Base-by-base conservation (phyloP, 2,888 invertebrate genomes). In the Atrina japonica region DNA sequence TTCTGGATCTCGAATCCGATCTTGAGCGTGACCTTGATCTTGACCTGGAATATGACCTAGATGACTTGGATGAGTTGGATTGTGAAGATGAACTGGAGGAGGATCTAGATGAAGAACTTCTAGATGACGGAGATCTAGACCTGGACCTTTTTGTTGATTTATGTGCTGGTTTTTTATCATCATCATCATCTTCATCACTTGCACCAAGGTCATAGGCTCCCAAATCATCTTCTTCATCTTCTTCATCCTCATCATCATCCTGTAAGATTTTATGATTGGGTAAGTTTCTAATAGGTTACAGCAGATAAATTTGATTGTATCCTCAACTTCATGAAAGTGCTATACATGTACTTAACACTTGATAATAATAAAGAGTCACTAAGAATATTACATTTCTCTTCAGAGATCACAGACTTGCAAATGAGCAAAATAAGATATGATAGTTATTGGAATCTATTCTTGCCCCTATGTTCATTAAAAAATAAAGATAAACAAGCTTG, bases 201-300 rank as follows among this genome's bases (percentile, higher is more conserved):
- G 88, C 91, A 79, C 89, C 91, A 50, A 95, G 91, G 87, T 95
- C 95, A 89, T 95, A 96, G 88, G 95, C 95, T 27, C 95, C 94
- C 56, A 83, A 47, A 69, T 92, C 92, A 41, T 73, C 89, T 74
- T 88, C 90, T 47, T 89, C 90, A 9, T n/a, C n/a, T n/a, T 89
- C 89, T 7, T 93, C 93, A 0, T 93, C 93, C 6, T 86, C 87
- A 5, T 88, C 88, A 11, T 82, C 84, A 1, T n/a, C n/a, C n/a
- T n/a, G n/a, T n/a, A n/a, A n/a, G n/a, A n/a, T n/a, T n/a, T n/a
- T 83, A 79, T n/a, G 16, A 41, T 14, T 41, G 16, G 1, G 14
- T 16, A 41, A 14, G 41, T 41, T 41, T 41, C 11, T 16, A 41
- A n/a, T n/a, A n/a, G n/a, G n/a, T n/a, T n/a, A n/a, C n/a, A n/a